These are phyloP conservation scores for Tricholauxania praeusta DNA, from an alignment of 2,888 invertebrate genomes.

Conservation along the genomic window DNA sequence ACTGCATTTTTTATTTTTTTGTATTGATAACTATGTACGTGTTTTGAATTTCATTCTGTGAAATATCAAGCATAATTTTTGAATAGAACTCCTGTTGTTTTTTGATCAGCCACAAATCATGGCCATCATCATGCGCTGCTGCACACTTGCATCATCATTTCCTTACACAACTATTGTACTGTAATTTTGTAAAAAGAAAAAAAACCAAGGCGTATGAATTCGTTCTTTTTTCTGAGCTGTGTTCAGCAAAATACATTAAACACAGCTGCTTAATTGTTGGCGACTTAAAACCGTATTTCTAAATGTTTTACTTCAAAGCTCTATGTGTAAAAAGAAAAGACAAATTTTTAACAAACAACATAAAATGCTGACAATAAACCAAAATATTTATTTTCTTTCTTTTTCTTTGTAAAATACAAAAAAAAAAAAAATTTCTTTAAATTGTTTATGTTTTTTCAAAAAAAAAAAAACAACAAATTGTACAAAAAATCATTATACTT, in stretches of 20 bases:
- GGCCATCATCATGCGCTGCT: conserved; percentile 21
- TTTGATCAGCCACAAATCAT: conserved; percentile 4
- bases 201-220: conserved; percentile 21
- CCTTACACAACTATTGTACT: neutral
- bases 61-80: neutral
- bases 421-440: conserved; percentile 27
- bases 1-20: no score
- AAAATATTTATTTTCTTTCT: conserved; percentile 49
- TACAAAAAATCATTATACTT: conserved; percentile 49
- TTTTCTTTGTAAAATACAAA: conserved; percentile 40
- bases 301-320: conserved; percentile 23
- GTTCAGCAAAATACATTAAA: conserved; percentile 30
- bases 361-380: conserved; percentile 56
- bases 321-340: conserved; percentile 36
- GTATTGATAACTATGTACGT: no score
- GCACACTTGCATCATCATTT: conserved; percentile 16
- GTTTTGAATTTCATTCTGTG: no score
- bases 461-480: conserved; percentile 38
- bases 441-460: conserved; percentile 38
- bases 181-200: conserved; percentile 2
- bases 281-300: conserved; percentile 1
- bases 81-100: neutral
- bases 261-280: conserved; percentile 33
- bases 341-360: conserved; percentile 35
- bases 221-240: conserved; percentile 16